These are phyloP conservation scores for Anas georgica DNA, from an alignment of 2,797 vertebrate genomes.

Conservation along the genomic window DNA sequence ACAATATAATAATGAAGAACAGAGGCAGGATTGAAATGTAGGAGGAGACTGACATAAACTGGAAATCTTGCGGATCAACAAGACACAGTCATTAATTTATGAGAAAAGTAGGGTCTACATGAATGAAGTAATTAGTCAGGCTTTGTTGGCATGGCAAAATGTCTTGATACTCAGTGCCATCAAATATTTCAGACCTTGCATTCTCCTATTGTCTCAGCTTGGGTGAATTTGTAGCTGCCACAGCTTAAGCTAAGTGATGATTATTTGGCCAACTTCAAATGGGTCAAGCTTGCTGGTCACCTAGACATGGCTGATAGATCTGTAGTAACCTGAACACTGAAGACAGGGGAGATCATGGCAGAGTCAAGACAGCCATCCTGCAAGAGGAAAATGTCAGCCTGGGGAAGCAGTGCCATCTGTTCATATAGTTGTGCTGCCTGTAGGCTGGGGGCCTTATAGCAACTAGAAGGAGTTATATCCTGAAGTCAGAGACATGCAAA, in stretches of 20 bases:
- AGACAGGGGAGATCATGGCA: background rate
- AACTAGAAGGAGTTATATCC: background rate
- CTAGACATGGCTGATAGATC: background rate
- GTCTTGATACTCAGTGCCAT: background rate
- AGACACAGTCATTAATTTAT: background rate
- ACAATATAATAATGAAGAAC: background rate
- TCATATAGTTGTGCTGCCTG: slow-evolving; percentile 11
- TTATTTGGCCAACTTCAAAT: background rate
- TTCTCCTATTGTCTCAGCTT: background rate
- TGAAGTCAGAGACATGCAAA: background rate
- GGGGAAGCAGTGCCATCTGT: background rate
- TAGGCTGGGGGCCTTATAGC: background rate
- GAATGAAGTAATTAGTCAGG: background rate
- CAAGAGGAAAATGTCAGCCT: background rate
- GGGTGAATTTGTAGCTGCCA: background rate
- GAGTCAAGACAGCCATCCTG: background rate
- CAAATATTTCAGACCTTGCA: background rate
- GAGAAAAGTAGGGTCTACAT: background rate
- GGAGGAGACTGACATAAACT: background rate
- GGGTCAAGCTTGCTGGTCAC: background rate
- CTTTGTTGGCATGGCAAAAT: background rate
- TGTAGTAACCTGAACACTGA: background rate
- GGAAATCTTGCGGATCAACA: background rate
- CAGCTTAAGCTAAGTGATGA: background rate
- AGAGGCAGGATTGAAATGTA: background rate